Evolutionary conservation across 2,797 vertebrate species (phyloP).

Genomic region (Discoglossus pictus): DNA sequence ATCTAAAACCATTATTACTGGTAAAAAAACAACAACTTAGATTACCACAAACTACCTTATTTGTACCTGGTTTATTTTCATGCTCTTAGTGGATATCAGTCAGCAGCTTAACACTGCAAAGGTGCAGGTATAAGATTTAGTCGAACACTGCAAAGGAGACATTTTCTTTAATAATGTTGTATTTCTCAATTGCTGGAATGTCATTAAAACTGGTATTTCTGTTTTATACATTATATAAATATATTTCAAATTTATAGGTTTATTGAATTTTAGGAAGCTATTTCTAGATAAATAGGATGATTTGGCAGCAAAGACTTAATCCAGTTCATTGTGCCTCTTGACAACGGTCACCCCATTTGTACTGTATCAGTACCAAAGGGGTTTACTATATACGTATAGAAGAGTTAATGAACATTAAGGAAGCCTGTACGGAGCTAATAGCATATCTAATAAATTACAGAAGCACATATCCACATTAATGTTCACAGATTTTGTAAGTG

Average conservation of each 20-base stretch:
- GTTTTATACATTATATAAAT: constrained; percentile 33
- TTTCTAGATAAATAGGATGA: constrained; percentile 27
- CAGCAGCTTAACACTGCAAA: constrained; percentile 43
- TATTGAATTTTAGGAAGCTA: constrained; percentile 56
- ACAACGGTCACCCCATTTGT: constrained; percentile 18
- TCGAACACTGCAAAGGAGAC: too few relatives aligned
- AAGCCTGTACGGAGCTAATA: background rate
- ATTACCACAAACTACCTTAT: too few relatives aligned
- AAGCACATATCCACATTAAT: background rate
- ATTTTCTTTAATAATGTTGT: constrained; percentile 7
- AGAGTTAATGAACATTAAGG: background rate
- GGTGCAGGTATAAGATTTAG: too few relatives aligned
- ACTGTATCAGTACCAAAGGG: constrained; percentile 46
- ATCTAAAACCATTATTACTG: background rate
- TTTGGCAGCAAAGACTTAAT: background rate
- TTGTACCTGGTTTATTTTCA: background rate
- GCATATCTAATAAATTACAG: background rate
- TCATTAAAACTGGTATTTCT: constrained; percentile 41
- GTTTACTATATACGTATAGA: constrained; percentile 8
- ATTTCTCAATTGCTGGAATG: constrained; percentile 34
- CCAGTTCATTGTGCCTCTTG: background rate
- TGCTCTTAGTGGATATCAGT: constrained; percentile 7
- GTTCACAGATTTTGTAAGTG: background rate
- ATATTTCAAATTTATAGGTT: constrained; percentile 45
- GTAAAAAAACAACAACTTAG: too few relatives aligned